Base-by-base conservation (phyloP, 2,113 vertebrate species). In the Epinephelus fuscoguttatus region DNA sequence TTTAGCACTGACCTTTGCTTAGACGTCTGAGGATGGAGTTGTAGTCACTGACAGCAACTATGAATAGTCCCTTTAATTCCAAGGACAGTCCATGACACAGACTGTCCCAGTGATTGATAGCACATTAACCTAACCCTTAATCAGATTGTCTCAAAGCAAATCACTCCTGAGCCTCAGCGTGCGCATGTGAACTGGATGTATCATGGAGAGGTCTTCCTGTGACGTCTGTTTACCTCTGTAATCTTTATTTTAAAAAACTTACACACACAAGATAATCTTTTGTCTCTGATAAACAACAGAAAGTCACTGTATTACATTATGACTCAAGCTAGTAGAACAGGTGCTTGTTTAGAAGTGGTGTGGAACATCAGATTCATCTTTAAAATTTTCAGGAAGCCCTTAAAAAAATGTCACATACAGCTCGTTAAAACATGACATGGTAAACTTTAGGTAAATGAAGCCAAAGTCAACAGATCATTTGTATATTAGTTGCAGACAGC, bases 41-140 rank as follows among this genome's bases (percentile, higher is more conserved):
- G 23, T 61, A 72, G 60, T 69, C 30, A 19, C 30, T 52, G 70
- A 61, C 2, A 1, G 57, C 0, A 6, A 59, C 30, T 77, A 79
- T 82, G 73, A 77, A 79, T 80, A 82, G 40, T 2, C 3, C 21
- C 33, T 80, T 73, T 78, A 82, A 88, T 66, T 75, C 57, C 74
- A 75, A 89, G 70, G 77, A 6, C 81, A 82, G 69, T 42, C 79
- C 42, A 6, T 75, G 61, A 73, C 37, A 70, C 75, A 57, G 69
- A 79, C 67, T 33, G 60, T 49, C 55, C 9, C 37, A 17, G 12
- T 80, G 49, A 85, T 13, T 78, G 71, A 81, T 80, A 45, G 37
- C 70, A 67, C 78, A 87, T 78, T 78, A 87, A 75, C 62, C 15
- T 40, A 71, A 37, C 50, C n/a, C 45, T 37, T 92, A 88, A 91